A percentile compares a stretch with the other conserved stretches of the same genome.
Evolutionary conservation across 2,888 invertebrate species (phyloP).

Genomic region (Drosophila monieri): DNA sequence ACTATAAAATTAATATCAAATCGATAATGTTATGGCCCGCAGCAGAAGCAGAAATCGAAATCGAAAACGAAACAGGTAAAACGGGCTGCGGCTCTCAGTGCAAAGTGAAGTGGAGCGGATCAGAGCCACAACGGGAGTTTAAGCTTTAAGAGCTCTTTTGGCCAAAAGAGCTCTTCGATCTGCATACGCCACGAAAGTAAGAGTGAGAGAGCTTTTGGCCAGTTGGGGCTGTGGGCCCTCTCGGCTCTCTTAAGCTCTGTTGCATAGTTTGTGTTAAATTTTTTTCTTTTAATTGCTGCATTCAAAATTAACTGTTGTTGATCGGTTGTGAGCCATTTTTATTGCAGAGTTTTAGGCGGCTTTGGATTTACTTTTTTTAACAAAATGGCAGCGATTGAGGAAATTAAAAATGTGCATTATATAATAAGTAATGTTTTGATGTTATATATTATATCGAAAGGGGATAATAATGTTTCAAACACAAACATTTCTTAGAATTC

Average conservation of each 20-base stretch:
- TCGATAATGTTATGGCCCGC: constrained; percentile 70
- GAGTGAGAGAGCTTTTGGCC: constrained; percentile 44
- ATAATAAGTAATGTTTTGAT: no score
- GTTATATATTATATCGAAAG: no score
- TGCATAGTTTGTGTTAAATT: constrained; percentile 32
- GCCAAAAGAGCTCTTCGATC: constrained; percentile 9
- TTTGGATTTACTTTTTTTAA: not conserved
- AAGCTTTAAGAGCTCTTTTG: constrained; percentile 58
- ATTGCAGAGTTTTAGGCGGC: constrained; percentile 72
- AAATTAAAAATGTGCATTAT: no score
- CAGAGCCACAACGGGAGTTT: constrained; percentile 64
- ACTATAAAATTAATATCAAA: constrained; percentile 66
- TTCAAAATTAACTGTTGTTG: constrained; percentile 61
- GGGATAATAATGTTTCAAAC: no score
- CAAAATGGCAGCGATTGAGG: not conserved
- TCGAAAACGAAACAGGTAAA: constrained; percentile 67
- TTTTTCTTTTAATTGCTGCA: constrained; percentile 68
- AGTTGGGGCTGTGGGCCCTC: constrained; percentile 45
- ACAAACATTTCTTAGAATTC: no score
- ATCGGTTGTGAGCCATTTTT: constrained; percentile 3
- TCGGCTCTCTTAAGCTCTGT: constrained; percentile 56
- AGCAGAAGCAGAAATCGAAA: constrained; percentile 21
- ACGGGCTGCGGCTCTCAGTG: constrained; percentile 62
- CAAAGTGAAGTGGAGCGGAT: constrained; percentile 42
- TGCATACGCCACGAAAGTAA: constrained; percentile 57